Percentiles rank a stretch among this genome's conserved stretches.
Conservation (phyloP, 2,797 vertebrate species). For the Loriculus beryllinus region DNA sequence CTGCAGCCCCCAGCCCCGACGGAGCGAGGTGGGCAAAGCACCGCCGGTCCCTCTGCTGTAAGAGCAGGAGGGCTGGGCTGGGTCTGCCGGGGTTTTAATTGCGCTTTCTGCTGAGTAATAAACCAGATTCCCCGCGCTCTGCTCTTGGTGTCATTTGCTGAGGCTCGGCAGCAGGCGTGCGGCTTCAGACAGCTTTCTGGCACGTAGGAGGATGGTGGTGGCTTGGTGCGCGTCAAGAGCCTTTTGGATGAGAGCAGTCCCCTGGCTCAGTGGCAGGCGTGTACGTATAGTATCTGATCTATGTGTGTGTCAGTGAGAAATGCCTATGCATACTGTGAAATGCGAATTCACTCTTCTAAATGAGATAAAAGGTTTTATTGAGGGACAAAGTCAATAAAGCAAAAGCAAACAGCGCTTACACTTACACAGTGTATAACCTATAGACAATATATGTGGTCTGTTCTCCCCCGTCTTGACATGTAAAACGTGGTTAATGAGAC, state of each 20-base stretch:
- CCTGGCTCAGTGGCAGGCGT: fast-evolving
- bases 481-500: fast-evolving
- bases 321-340: fast-evolving
- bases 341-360: too few species aligned
- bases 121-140: background rate
- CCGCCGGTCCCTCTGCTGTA: background rate
- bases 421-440: fast-evolving
- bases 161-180: fast-evolving
- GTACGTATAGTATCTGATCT: background rate
- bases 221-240: fast-evolving
- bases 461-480: fast-evolving
- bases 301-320: background rate
- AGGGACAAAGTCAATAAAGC: too few species aligned
- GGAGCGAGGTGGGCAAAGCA: background rate
- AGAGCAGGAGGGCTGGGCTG: fast-evolving
- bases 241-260: background rate
- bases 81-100: background rate
- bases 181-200: background rate
- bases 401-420: too few species aligned
- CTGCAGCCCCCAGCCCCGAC: background rate
- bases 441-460: fast-evolving
- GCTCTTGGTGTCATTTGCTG: background rate
- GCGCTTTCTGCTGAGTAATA: background rate
- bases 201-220: fast-evolving
- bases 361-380: too few species aligned